These are phyloP conservation scores for Pseudomyrmex dendroicus DNA, from an alignment of 1,140 invertebrate species.

Conservation along the genomic window DNA sequence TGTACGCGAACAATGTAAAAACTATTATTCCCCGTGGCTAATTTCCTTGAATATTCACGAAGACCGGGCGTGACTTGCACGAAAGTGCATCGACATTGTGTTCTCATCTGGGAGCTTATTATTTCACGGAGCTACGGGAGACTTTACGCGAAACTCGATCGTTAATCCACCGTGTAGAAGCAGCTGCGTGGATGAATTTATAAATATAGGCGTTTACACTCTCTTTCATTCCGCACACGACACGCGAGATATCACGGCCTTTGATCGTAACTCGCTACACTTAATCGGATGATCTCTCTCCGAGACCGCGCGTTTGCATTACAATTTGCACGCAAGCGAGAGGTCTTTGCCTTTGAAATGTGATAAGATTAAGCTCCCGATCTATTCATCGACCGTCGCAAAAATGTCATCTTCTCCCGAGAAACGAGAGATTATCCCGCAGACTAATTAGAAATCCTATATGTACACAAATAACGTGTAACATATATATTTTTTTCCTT, in stretches of 20 bases:
- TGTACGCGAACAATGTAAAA: too few species aligned
- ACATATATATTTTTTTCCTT: too few species aligned
- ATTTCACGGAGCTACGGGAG: slow-evolving; percentile 50
- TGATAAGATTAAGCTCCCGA: slow-evolving; percentile 61
- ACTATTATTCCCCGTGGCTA: background rate
- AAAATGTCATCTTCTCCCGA: slow-evolving; percentile 45
- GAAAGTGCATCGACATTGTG: background rate
- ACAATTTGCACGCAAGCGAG: slow-evolving; percentile 68
- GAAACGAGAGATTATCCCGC: background rate
- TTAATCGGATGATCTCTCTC: slow-evolving; percentile 74
- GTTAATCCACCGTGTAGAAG: slow-evolving; percentile 64
- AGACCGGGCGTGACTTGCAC: too few species aligned
- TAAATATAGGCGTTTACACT: slow-evolving; percentile 61
- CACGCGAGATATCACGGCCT: slow-evolving; percentile 61
- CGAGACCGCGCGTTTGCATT: slow-evolving; percentile 62
- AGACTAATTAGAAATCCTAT: slow-evolving; percentile 29
- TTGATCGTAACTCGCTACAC: slow-evolving; percentile 69
- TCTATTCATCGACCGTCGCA: slow-evolving; percentile 46
- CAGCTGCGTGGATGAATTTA: slow-evolving; percentile 60
- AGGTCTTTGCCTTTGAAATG: slow-evolving; percentile 60
- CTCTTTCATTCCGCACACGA: slow-evolving; percentile 58
- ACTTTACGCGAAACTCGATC: slow-evolving; percentile 67
- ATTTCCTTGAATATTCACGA: slow-evolving; percentile 9
- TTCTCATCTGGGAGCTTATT: slow-evolving; percentile 25
- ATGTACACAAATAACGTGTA: slow-evolving; percentile 23